phyloP scores from a whole-genome alignment of 2,113 vertebrate species.

The Centropus bengalensis region DNA sequence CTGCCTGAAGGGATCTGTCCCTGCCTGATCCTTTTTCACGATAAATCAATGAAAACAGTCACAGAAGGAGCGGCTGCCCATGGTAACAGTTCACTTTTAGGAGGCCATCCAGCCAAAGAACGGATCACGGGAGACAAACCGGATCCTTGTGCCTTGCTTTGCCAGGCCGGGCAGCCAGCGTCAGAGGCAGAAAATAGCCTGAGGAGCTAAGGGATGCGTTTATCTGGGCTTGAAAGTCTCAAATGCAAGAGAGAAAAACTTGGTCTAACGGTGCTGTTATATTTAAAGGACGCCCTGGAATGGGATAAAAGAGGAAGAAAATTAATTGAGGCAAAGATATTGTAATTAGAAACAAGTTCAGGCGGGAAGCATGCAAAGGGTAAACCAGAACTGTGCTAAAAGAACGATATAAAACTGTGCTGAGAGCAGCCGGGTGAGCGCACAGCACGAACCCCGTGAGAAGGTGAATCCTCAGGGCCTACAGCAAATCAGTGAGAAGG shows the following conservation, averaged over 20 bases:
- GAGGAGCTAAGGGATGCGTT: not conserved
- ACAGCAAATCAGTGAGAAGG: not conserved
- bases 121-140: not conserved
- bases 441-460: not conserved
- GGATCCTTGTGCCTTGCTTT: not conserved
- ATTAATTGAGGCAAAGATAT: not conserved
- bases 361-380: not conserved
- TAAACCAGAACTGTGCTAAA: not conserved
- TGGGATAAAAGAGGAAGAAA: not conserved
- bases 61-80: not conserved
- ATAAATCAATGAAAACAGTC: not conserved
- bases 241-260: not conserved
- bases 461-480: not conserved
- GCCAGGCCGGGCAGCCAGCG: not conserved
- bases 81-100: not conserved
- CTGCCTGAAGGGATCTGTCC: not conserved
- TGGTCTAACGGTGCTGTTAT: not conserved
- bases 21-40: not conserved
- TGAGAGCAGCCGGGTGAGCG: not conserved
- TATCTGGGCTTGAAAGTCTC: not conserved
- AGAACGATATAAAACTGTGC: not conserved
- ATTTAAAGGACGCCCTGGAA: not conserved
- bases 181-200: not conserved
- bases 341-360: not conserved
- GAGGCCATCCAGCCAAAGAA: not conserved